Evolutionary conservation across 1,140 invertebrate species (phyloP).

Genomic region (Phenacoccus solenopsis): DNA sequence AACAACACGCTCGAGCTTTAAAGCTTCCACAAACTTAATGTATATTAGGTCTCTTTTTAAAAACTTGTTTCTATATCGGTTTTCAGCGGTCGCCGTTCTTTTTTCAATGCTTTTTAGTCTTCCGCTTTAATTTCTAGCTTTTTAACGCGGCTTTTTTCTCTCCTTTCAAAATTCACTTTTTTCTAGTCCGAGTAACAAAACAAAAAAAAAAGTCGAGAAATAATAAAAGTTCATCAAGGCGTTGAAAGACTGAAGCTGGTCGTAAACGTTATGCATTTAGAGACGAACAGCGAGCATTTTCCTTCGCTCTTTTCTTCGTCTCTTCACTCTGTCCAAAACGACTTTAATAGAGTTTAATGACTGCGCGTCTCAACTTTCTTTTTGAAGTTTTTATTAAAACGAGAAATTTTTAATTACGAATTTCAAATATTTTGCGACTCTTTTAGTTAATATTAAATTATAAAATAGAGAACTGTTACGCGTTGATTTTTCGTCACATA

Average conservation of each 20-base stretch:
- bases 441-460: not conserved
- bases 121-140: not conserved
- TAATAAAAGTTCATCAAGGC: not conserved
- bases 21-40: not conserved
- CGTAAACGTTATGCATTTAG: not conserved
- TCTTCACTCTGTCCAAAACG: not conserved
- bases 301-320: not conserved
- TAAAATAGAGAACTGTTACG: no score
- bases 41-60: conserved; percentile 1
- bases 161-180: not conserved
- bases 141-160: not conserved
- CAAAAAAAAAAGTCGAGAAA: not conserved
- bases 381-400: not conserved
- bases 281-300: not conserved
- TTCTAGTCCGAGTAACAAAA: not conserved
- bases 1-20: not conserved
- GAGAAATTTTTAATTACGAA: not conserved
- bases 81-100: not conserved
- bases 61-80: not conserved
- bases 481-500: no score
- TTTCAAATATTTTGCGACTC: not conserved
- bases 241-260: not conserved
- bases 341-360: not conserved
- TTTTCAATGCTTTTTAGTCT: not conserved
- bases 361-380: not conserved